Conservation (phyloP, 2,888 invertebrate species). For the Ecdyonurus torrentis region DNA sequence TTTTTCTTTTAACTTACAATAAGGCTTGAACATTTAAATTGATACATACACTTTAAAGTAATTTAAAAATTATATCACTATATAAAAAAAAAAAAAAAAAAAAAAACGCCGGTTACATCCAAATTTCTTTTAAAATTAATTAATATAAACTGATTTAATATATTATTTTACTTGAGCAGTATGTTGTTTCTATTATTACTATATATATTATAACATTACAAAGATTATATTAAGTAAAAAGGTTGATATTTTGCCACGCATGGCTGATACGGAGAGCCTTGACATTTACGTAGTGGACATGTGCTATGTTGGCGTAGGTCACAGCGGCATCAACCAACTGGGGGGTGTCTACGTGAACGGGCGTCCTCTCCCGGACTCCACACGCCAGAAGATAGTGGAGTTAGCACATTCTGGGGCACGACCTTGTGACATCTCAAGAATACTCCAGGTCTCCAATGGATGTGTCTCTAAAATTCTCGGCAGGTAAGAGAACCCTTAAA, state of each 20-base stretch:
- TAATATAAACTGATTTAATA: too few species aligned
- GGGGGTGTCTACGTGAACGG: conserved; percentile 98
- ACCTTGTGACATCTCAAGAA: conserved; percentile 96
- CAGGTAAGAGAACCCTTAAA: conserved; percentile 68
- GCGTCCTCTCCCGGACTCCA: conserved; percentile 85
- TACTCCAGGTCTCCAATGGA: conserved; percentile 95
- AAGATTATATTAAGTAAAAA: too few species aligned
- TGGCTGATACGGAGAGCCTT: neutral
- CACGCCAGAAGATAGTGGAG: conserved; percentile 93
- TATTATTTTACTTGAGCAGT: too few species aligned
- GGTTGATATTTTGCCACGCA: neutral
- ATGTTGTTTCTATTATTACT: too few species aligned
- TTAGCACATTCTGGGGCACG: conserved; percentile 85
- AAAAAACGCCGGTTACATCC: too few species aligned
- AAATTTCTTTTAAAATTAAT: too few species aligned
- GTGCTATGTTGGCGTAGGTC: conserved; percentile 35
- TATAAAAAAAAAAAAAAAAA: too few species aligned
- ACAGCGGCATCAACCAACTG: conserved; percentile 97
- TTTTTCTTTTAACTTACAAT: neutral
- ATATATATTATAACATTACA: too few species aligned
- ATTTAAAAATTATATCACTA: neutral
- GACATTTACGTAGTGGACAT: neutral
- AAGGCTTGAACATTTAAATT: neutral
- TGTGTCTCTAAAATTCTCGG: conserved; percentile 97
- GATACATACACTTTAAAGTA: neutral